A percentile compares a stretch with the other conserved stretches of the same genome.
Conservation (phyloP, 2,797 vertebrate genomes). For the Accipiter superciliosus region DNA sequence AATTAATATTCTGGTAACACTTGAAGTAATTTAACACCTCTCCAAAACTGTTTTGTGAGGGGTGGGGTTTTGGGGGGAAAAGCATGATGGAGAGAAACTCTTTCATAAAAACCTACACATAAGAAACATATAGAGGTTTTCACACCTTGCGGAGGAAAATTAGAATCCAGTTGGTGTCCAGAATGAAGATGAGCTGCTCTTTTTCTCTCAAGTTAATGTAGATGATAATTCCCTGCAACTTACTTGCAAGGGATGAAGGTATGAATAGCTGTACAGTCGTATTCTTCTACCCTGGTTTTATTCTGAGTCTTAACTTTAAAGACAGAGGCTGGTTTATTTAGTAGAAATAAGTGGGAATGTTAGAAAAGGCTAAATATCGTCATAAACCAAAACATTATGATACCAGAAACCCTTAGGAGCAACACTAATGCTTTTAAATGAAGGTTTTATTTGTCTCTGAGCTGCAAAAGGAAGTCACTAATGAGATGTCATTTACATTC, state of each 20-base stretch:
- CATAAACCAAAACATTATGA: constrained; percentile 80
- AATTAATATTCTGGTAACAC: neutral
- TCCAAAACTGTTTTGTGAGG: neutral
- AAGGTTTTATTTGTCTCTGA: constrained; percentile 80
- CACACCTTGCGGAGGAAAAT: neutral
- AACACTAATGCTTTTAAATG: constrained; percentile 80
- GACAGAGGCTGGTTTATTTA: constrained; percentile 67
- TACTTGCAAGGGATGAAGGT: neutral
- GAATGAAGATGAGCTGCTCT: neutral
- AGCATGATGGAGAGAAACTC: neutral
- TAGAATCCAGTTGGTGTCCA: neutral
- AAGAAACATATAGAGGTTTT: neutral
- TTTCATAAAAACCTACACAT: neutral
- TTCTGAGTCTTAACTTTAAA: constrained; percentile 54
- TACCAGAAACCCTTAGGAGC: constrained; percentile 77
- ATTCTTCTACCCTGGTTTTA: constrained; percentile 46
- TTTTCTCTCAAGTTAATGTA: neutral
- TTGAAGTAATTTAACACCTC: neutral
- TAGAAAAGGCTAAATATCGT: constrained; percentile 73
- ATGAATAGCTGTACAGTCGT: neutral
- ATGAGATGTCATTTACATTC: constrained; percentile 85
- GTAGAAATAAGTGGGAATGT: constrained; percentile 71
- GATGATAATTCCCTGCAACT: neutral
- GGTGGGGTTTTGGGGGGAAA: neutral
- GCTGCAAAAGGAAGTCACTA: constrained; percentile 78